Percentiles rank a stretch among this genome's conserved stretches.
Conservation (phyloP, 1,140 invertebrate species). For the Formica exsecta region DNA sequence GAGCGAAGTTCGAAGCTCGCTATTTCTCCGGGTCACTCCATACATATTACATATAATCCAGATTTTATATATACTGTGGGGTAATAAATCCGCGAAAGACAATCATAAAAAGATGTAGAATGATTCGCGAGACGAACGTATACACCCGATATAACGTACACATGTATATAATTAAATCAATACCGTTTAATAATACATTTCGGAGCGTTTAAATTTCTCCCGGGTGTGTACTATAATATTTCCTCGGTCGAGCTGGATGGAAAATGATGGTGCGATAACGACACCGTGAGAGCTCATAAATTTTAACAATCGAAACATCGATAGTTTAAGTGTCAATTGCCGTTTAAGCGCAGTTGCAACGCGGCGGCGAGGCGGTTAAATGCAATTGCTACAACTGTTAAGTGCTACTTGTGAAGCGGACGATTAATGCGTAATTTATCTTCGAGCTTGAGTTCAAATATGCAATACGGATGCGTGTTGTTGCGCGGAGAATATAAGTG, state of each 20-base stretch:
- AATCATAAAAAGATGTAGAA: background rate
- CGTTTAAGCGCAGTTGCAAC: conserved; percentile 26
- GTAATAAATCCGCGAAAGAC: background rate
- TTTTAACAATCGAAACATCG: conserved; percentile 49
- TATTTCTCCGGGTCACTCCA: too few species aligned
- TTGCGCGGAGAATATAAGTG: background rate
- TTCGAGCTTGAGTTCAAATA: background rate
- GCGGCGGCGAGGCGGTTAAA: background rate
- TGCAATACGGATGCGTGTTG: background rate
- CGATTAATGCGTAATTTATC: conserved; percentile 59
- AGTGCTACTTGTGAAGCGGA: conserved; percentile 29
- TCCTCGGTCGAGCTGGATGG: conserved; percentile 6
- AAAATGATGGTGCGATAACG: conserved; percentile 29
- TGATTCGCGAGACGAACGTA: background rate
- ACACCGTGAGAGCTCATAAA: conserved; percentile 47
- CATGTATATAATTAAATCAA: background rate
- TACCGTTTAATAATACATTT: background rate
- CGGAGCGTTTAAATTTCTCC: conserved; percentile 20
- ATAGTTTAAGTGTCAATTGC: conserved; percentile 54
- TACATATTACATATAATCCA: background rate
- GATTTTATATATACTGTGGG: background rate
- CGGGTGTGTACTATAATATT: background rate
- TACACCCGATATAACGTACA: background rate
- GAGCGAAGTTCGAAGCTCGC: too few species aligned
- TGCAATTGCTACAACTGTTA: conserved; percentile 40